Evolutionary conservation across 2,888 invertebrate species (phyloP), one percentile per base, ranked within the genome.

Genomic region (Laspeyria flexula): DNA sequence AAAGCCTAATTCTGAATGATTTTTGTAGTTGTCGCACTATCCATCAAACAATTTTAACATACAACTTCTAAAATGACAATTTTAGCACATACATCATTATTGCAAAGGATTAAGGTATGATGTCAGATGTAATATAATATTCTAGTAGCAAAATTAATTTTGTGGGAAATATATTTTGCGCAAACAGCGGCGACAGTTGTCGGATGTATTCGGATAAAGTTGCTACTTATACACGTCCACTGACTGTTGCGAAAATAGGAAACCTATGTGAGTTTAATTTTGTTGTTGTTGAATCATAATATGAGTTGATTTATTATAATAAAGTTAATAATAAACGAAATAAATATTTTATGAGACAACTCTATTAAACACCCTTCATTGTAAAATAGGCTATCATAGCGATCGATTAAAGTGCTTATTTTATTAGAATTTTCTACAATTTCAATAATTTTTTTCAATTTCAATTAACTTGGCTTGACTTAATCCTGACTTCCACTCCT

Each of bases 231-330:
- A 64, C 68, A 63, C 65, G 62, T 56, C 49, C 42, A 67, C 33
- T 38, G 60, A 29, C 34, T 39, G 49, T 73, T 73, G 66, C 66
- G 69, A 66, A 71, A 73, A 71, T 71, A 73, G 73, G 62, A 72
- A 71, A 66, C 47, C 51, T 56, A 60, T 59, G 58, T 56, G 50
- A 51, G 61, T 60, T 58, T 61, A 56, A 63, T 68, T 70, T 68
- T 48, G 60, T 54, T 61, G 60, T 57, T 56, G 45, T 60, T 71
- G 66, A 71, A 68, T 72, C 69, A 73, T 54, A n/a, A n/a, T n/a
- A n/a, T 59, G 44, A 48, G 43, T 46, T 18, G 51, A 63, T 67
- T 53, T 61, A 55, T 63, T 63, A 25, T 6, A 25, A 25, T 25
- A 7, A 7, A 3, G 21, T 21, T 21, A 5, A 21, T 3, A 21